Evolutionary conservation across 1,140 invertebrate species (phyloP).

Genomic region (Argopecten irradians): DNA sequence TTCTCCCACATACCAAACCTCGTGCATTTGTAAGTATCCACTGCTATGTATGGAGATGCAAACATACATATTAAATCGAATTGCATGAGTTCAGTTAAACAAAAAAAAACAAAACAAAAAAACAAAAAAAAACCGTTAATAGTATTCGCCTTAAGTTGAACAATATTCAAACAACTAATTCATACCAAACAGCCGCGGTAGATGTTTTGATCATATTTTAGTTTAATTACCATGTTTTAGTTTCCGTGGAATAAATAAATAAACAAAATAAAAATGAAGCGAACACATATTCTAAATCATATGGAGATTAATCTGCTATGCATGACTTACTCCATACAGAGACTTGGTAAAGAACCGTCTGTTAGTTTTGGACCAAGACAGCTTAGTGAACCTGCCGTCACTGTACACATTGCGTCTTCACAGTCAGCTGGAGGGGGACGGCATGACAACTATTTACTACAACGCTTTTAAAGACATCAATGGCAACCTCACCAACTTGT

Average conservation of each 20-base stretch:
- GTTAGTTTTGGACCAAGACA: constrained; percentile 38
- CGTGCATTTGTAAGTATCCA: constrained; percentile 47
- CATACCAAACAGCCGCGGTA: no score
- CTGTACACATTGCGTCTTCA: constrained; percentile 54
- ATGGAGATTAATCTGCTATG: no score
- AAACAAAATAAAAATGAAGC: no score
- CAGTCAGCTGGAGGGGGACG: constrained; percentile 39
- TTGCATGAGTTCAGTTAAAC: no score
- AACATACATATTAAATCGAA: neutral
- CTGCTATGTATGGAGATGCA: neutral
- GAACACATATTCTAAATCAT: no score
- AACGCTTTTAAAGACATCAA: constrained; percentile 57
- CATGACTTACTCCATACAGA: constrained; percentile 34
- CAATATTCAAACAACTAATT: no score
- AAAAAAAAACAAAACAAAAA: no score
- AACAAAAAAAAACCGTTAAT: no score
- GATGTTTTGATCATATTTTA: no score
- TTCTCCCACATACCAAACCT: constrained; percentile 43
- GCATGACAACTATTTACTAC: constrained; percentile 52
- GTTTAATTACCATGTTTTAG: no score
- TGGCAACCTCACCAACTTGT: constrained; percentile 50
- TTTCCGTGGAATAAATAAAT: no score
- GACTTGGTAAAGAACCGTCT: constrained; percentile 56
- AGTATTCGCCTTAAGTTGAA: no score
- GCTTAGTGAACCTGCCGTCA: constrained; percentile 51